Percentiles rank a stretch among this genome's conserved stretches.
phyloP scores from a whole-genome alignment of 2,888 invertebrate species.

The Ametastegia equiseti region DNA sequence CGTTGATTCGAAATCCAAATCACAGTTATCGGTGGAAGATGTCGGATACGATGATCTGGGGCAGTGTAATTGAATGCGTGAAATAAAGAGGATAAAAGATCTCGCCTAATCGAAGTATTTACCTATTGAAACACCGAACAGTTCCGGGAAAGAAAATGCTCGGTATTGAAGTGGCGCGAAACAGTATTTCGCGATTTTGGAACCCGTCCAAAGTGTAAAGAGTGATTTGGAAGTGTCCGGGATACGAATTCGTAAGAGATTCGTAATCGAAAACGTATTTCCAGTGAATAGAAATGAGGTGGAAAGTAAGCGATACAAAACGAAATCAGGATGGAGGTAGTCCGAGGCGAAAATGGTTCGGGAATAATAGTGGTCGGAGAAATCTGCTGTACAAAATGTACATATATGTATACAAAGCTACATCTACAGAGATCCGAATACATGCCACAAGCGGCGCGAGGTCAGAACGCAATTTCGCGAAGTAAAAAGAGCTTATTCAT shows the following conservation, averaged over 20 bases:
- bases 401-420: no score
- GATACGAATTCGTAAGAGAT: background rate
- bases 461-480: background rate
- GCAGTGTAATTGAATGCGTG: background rate
- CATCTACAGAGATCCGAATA: background rate
- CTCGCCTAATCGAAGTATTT: background rate
- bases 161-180: background rate
- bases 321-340: background rate
- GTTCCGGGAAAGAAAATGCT: background rate
- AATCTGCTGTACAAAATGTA: no score
- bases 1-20: background rate
- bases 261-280: background rate
- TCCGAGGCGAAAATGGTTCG: background rate
- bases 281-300: background rate
- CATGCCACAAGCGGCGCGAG: background rate
- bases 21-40: background rate
- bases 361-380: background rate
- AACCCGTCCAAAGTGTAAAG: background rate
- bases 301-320: background rate
- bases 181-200: background rate
- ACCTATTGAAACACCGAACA: background rate
- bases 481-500: background rate
- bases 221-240: background rate
- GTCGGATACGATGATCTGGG: background rate
- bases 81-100: background rate